phyloP scores from a whole-genome alignment of 1,140 invertebrate genomes.

The Chrysopa pallens region DNA sequence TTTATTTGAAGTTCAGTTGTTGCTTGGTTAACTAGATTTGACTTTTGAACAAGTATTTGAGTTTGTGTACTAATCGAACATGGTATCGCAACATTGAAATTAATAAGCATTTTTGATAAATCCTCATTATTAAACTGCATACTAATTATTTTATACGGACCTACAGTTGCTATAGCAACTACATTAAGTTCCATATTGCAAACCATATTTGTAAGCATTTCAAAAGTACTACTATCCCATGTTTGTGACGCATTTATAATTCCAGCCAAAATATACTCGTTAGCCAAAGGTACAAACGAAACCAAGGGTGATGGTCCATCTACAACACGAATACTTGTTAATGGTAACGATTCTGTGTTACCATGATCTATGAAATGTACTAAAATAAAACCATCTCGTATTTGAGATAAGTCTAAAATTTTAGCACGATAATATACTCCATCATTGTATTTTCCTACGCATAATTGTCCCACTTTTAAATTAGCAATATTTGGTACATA shows the following conservation, averaged over 20 bases:
- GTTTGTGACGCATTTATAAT: slow-evolving; percentile 20
- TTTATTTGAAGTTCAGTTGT: not conserved
- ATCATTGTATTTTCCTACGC: slow-evolving; percentile 44
- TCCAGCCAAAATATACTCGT: slow-evolving; percentile 34
- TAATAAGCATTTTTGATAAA: slow-evolving; percentile 20
- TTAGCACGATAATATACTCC: slow-evolving; percentile 39
- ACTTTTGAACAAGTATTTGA: slow-evolving; percentile 5
- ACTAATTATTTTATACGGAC: slow-evolving; percentile 21
- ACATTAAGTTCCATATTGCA: slow-evolving; percentile 29
- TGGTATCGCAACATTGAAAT: slow-evolving; percentile 3
- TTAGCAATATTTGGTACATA: slow-evolving; percentile 16
- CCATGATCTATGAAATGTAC: slow-evolving; percentile 56
- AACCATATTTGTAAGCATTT: slow-evolving; percentile 26
- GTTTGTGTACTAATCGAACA: slow-evolving; percentile 7
- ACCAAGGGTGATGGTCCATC: slow-evolving; percentile 26
- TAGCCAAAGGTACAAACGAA: slow-evolving; percentile 29
- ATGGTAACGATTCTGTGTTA: slow-evolving; percentile 33
- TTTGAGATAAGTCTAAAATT: slow-evolving; percentile 26
- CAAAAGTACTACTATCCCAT: slow-evolving; percentile 29
- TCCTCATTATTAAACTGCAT: slow-evolving; percentile 25
- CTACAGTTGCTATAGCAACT: slow-evolving; percentile 19
- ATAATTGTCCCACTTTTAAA: slow-evolving; percentile 29
- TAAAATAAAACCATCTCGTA: slow-evolving; percentile 26
- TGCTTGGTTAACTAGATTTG: not conserved
- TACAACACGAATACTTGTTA: slow-evolving; percentile 32